Evolutionary conservation across 2,113 vertebrate species (phyloP), one percentile per base, ranked within the genome.

Genomic region (Spheniscus mendiculus): DNA sequence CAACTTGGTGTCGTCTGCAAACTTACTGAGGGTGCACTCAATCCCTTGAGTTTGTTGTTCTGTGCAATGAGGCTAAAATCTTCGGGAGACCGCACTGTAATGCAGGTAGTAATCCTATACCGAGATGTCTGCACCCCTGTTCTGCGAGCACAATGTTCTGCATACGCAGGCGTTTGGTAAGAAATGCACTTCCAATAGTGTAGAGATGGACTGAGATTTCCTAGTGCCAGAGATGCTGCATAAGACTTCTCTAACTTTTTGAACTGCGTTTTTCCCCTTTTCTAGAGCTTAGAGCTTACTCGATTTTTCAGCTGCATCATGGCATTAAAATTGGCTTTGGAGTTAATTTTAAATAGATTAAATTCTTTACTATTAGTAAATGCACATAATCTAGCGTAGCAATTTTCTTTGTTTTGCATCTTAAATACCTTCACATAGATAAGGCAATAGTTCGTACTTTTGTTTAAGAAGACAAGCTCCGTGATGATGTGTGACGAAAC

Each of bases 131-230:
- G n/a, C 56, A 15, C 21, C 45, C 34, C 42, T 50, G 5, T 17
- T 63, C 20, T 40, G 36, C 9, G 5, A 81, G 50, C 40, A 4
- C 14, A 4, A 5, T 17, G 12, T 59, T 38, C 59, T 81, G 36
- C 6, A 0, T 4, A 9, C 7, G 2, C 42, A 6, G 63, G 11
- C 0, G 0, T 36, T 55, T 8, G 26, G 5, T 16, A 22, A 36
- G 53, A 70, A 87, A 36, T 21, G 27, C 19, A 3, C 20, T 71
- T 58, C 17, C 10, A 7, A 4, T 22, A 10, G 10, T 9, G 27
- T 19, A 27, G 72, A 38, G 59, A 15, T 19, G 20, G 27, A 50
- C 40, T 23, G 61, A 47, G 27, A 40, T 52, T 67, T 93, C 52
- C 34, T 30, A 8, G 10, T 25, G 34, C 59, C 36, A 29, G 65